Conservation (phyloP, 2,113 vertebrate genomes). For the Cyprinodon variegatus region DNA sequence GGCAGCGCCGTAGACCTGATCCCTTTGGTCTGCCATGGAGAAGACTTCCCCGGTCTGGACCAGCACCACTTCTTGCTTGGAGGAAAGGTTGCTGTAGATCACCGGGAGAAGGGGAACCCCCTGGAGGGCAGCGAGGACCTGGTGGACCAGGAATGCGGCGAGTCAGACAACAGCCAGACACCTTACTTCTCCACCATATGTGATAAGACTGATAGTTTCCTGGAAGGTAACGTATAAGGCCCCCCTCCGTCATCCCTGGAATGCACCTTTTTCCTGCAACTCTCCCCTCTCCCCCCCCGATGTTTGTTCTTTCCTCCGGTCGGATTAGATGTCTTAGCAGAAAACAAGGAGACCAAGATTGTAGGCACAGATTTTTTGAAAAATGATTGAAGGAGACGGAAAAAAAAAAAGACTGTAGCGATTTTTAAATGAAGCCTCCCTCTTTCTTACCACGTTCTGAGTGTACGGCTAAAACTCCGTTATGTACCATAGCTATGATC, state of each 20-base stretch:
- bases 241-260: slow-evolving; percentile 64
- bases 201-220: slow-evolving; percentile 85
- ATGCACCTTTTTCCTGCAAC: slow-evolving; percentile 78
- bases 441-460: slow-evolving; percentile 75
- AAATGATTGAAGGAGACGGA: slow-evolving; percentile 46
- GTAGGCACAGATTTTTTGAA: slow-evolving; percentile 59
- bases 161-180: slow-evolving; percentile 63
- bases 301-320: slow-evolving; percentile 75
- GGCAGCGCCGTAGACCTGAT: slow-evolving; percentile 78
- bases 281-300: slow-evolving; percentile 52
- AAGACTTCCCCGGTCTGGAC: slow-evolving; percentile 50
- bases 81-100: slow-evolving; percentile 59
- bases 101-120: slow-evolving; percentile 47
- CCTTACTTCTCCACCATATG: slow-evolving; percentile 82
- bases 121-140: slow-evolving; percentile 62
- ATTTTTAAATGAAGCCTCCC: slow-evolving; percentile 79
- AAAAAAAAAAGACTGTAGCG: slow-evolving; percentile 74
- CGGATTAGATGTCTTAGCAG: slow-evolving; percentile 70
- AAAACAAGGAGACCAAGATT: slow-evolving; percentile 60
- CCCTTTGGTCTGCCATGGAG: slow-evolving; percentile 63
- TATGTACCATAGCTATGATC: slow-evolving; percentile 80
- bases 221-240: slow-evolving; percentile 88
- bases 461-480: slow-evolving; percentile 77
- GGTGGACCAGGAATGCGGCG: slow-evolving; percentile 46
- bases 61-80: slow-evolving; percentile 76